Evolutionary conservation across 2,888 invertebrate genomes (phyloP).

Genomic region (Thereva nobilitata): DNA sequence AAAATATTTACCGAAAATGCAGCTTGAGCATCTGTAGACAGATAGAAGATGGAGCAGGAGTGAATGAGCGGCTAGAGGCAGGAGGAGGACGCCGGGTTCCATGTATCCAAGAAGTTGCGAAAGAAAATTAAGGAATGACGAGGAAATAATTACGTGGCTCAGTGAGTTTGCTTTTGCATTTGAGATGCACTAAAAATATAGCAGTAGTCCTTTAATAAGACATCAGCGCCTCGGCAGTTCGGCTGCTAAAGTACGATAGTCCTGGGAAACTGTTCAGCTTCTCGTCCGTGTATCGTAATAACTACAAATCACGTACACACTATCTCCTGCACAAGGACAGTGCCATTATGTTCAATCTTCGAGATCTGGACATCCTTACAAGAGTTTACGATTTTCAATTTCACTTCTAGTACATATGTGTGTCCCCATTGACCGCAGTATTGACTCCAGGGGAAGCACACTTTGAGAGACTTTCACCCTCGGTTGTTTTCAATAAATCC

Average conservation of each 20-base stretch:
- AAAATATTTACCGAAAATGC: slow-evolving; percentile 39
- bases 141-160: slow-evolving; percentile 36
- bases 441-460: slow-evolving; percentile 16
- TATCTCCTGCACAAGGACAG: too few species aligned
- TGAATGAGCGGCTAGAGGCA: neutral
- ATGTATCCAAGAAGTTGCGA: neutral
- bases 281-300: too few species aligned
- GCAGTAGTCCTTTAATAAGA: too few species aligned
- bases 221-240: too few species aligned
- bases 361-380: slow-evolving; percentile 12
- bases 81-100: neutral
- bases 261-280: too few species aligned
- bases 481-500: neutral
- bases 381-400: slow-evolving; percentile 34
- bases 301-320: too few species aligned
- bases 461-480: slow-evolving; percentile 5
- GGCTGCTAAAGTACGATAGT: too few species aligned
- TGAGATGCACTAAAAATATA: neutral
- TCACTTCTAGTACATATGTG: slow-evolving; percentile 1
- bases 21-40: slow-evolving; percentile 14
- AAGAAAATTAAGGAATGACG: slow-evolving; percentile 30
- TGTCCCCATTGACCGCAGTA: slow-evolving; percentile 31
- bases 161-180: slow-evolving; percentile 34
- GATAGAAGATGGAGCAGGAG: slow-evolving; percentile 1
- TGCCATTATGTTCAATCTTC: neutral